Conservation (phyloP, 2,888 invertebrate species). For the Adineta ricciae region DNA sequence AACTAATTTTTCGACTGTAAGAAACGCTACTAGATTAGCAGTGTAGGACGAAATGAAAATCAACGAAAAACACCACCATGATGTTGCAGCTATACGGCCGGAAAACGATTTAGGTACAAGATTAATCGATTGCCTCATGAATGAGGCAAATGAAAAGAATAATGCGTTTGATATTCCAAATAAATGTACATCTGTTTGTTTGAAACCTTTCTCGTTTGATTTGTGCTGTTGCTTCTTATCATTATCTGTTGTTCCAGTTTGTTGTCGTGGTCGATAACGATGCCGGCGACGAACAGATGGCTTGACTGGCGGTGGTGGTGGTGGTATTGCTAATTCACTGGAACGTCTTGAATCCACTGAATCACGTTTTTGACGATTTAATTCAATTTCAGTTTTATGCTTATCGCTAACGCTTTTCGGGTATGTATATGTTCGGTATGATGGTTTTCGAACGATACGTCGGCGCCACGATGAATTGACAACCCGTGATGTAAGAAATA, state of each 20-base stretch:
- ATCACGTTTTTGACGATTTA: neutral
- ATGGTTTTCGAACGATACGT: neutral
- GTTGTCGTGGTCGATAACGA: neutral
- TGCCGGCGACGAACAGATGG: neutral
- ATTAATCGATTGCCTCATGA: conserved; percentile 92
- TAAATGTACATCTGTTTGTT: neutral
- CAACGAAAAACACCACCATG: conserved; percentile 99
- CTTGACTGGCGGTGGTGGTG: neutral
- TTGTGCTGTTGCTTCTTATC: conserved; percentile 26
- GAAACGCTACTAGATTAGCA: conserved; percentile 82
- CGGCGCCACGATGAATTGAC: conserved; percentile 87
- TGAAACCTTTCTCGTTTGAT: neutral
- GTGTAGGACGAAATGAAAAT: conserved; percentile 96
- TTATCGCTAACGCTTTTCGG: neutral
- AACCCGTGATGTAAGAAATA: conserved; percentile 89
- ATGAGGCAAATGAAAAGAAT: conserved; percentile 88
- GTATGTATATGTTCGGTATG: neutral
- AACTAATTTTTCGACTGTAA: conserved; percentile 88
- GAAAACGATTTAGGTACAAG: conserved; percentile 79
- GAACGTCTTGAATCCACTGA: neutral
- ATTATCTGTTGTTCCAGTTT: neutral
- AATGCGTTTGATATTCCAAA: conserved; percentile 73
- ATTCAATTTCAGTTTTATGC: neutral
- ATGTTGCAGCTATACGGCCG: conserved; percentile 86
- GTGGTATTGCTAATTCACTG: neutral